Percentiles rank a stretch among this genome's conserved stretches.
Evolutionary conservation across 2,888 invertebrate species (phyloP).

Genomic region (Hypomecis punctinalis): DNA sequence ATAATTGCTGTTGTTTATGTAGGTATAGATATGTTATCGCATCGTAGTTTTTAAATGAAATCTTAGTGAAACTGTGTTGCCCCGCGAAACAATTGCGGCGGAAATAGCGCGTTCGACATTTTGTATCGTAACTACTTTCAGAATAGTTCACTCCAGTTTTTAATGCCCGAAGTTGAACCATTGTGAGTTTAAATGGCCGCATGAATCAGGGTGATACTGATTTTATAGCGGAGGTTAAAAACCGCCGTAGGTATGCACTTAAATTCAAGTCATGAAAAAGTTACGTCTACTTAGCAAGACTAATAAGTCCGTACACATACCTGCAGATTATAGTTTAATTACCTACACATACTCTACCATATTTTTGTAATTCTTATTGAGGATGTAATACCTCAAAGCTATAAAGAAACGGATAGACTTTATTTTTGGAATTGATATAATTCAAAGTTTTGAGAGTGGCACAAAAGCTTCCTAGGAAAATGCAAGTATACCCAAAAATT

Average conservation of each 20-base stretch:
- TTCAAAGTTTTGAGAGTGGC: too few relatives aligned
- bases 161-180: slow-evolving; percentile 41
- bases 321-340: neutral
- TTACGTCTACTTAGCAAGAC: neutral
- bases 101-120: slow-evolving; percentile 61
- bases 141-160: slow-evolving; percentile 46
- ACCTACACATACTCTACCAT: too few relatives aligned
- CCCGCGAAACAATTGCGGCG: slow-evolving; percentile 58
- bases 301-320: neutral
- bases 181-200: slow-evolving; percentile 38
- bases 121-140: slow-evolving; percentile 46
- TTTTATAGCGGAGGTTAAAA: slow-evolving; percentile 31
- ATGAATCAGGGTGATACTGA: slow-evolving; percentile 37
- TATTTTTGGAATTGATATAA: too few relatives aligned
- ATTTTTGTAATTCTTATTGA: too few relatives aligned
- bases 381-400: too few relatives aligned
- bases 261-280: slow-evolving; percentile 16
- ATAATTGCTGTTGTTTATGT: neutral
- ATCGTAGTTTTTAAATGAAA: slow-evolving; percentile 19
- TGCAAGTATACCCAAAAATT: too few relatives aligned
- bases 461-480: too few relatives aligned
- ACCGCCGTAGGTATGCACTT: slow-evolving; percentile 18
- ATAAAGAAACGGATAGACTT: too few relatives aligned
- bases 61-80: slow-evolving; percentile 54
- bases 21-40: slow-evolving; percentile 4